phyloP scores from a whole-genome alignment of 2,888 invertebrate genomes.

The Stenchaetothrips biformis region DNA sequence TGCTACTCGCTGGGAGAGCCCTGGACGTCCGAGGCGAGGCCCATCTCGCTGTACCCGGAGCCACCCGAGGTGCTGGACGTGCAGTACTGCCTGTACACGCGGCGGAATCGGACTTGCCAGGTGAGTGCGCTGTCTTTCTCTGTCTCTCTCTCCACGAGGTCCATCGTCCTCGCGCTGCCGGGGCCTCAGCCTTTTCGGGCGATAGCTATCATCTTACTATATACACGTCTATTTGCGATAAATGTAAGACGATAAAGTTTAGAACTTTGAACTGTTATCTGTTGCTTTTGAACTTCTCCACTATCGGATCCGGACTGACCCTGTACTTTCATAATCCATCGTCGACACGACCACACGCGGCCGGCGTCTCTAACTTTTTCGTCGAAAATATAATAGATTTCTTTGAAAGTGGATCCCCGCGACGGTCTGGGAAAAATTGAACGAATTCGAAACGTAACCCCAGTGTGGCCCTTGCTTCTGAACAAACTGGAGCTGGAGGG shows the following conservation, averaged over 20 bases:
- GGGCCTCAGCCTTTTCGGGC: no score
- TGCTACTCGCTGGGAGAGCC: slow-evolving; percentile 74
- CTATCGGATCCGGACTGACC: background rate
- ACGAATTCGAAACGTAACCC: no score
- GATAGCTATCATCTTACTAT: no score
- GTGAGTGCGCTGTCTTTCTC: slow-evolving; percentile 30
- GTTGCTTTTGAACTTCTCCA: background rate
- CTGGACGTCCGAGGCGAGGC: slow-evolving; percentile 70
- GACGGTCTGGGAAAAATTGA: no score
- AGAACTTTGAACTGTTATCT: slow-evolving; percentile 29
- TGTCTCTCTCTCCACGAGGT: no score
- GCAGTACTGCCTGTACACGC: slow-evolving; percentile 57
- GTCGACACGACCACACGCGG: background rate
- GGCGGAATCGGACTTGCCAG: slow-evolving; percentile 42
- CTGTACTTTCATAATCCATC: background rate
- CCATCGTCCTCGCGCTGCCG: no score
- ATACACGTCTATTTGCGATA: no score
- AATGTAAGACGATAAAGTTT: slow-evolving; percentile 5
- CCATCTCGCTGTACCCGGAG: slow-evolving; percentile 73
- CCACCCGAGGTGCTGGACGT: slow-evolving; percentile 59
- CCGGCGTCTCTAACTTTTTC: background rate
- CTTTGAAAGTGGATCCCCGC: no score
- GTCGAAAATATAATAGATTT: no score
- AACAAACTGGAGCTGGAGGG: background rate
- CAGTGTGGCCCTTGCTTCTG: background rate